Evolutionary conservation across 2,797 vertebrate species (phyloP).

Genomic region (Rhadinocentrus ornatus): DNA sequence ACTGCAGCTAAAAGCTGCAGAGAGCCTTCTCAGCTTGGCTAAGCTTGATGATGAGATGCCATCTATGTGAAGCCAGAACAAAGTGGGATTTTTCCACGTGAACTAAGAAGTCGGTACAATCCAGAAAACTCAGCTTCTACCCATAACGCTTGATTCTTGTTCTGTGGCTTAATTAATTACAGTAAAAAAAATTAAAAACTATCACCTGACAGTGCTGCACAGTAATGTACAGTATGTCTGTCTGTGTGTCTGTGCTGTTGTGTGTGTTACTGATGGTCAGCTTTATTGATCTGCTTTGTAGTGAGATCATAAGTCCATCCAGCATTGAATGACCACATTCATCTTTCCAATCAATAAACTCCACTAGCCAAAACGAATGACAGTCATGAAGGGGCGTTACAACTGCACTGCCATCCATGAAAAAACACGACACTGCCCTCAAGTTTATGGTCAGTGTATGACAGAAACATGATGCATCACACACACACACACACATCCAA

Average conservation of each 20-base stretch:
- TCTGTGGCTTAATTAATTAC: not conserved
- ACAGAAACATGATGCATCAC: not conserved
- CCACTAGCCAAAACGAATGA: constrained; percentile 33
- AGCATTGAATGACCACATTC: constrained; percentile 31
- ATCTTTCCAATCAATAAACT: constrained; percentile 58
- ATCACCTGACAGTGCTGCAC: too few species aligned
- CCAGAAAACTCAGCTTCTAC: constrained; percentile 31
- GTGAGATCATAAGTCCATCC: constrained; percentile 36
- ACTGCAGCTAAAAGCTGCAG: constrained; percentile 35
- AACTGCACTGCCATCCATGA: constrained; percentile 5
- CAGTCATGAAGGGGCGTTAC: constrained; percentile 10
- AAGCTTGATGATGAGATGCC: constrained; percentile 47
- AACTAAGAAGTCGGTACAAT: constrained; percentile 55
- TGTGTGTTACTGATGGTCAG: constrained; percentile 12
- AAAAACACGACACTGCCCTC: not conserved
- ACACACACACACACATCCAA: not conserved
- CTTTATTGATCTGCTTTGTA: constrained; percentile 47
- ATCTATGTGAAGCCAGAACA: constrained; percentile 51
- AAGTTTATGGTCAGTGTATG: not conserved
- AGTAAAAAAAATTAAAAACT: not conserved
- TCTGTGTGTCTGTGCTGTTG: constrained; percentile 2
- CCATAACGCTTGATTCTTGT: constrained; percentile 31
- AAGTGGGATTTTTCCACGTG: constrained; percentile 71
- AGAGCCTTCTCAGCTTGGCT: constrained; percentile 44
- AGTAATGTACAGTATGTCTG: constrained; percentile 1